Evolutionary conservation across 2,797 vertebrate species (phyloP).

Genomic region (Aphelocoma californica): DNA sequence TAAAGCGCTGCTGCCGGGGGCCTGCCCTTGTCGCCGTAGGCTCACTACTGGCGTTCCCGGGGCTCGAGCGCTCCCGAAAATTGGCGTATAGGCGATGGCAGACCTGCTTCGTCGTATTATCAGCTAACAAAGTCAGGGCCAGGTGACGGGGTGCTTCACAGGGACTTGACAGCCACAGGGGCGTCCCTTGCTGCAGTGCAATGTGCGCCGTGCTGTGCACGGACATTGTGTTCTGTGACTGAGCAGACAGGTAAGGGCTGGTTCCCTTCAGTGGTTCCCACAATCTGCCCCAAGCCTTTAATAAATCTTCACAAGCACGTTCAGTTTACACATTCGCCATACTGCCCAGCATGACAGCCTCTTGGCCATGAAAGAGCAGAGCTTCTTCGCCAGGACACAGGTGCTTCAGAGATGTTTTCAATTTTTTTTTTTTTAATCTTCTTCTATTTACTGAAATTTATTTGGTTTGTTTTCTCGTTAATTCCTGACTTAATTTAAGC

Average conservation of each 20-base stretch:
- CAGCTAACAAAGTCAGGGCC: rapidly evolving
- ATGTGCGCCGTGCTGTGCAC: rapidly evolving
- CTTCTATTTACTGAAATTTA: not conserved
- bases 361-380: not conserved
- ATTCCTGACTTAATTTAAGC: not conserved
- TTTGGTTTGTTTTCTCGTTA: not conserved
- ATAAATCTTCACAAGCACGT: rapidly evolving
- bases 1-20: not conserved
- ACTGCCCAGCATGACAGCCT: rapidly evolving
- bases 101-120: rapidly evolving
- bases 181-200: not conserved
- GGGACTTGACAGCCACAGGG: rapidly evolving
- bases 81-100: rapidly evolving
- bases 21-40: too few species aligned
- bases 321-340: rapidly evolving
- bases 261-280: rapidly evolving
- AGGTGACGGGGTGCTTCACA: rapidly evolving
- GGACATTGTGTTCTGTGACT: rapidly evolving
- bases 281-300: rapidly evolving
- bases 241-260: rapidly evolving
- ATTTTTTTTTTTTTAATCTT: rapidly evolving
- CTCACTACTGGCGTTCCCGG: rapidly evolving
- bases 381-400: not conserved
- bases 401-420: not conserved
- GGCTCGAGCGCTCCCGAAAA: rapidly evolving